These are phyloP conservation scores for Callionymus lyra DNA, from an alignment of 2,113 vertebrate species.

Conservation along the genomic window DNA sequence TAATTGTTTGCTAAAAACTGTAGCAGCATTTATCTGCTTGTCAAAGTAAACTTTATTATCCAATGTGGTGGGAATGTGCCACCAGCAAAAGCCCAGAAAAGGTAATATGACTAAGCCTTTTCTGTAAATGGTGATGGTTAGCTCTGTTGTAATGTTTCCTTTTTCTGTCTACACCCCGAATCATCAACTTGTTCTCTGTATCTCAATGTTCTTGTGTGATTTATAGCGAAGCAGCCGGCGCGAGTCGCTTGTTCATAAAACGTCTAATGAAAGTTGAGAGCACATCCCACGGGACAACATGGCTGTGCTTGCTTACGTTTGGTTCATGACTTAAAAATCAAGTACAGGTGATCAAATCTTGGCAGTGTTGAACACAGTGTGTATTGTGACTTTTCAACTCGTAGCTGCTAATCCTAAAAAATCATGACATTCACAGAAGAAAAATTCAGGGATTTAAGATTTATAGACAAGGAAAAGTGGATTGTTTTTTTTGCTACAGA, in stretches of 20 bases:
- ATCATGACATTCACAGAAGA: conserved; percentile 44
- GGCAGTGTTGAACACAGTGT: conserved; percentile 99
- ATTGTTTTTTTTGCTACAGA: conserved; percentile 44
- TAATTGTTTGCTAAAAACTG: background rate
- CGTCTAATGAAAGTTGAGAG: conserved; percentile 99
- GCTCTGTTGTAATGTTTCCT: conserved; percentile 92
- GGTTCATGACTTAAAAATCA: conserved; percentile 99
- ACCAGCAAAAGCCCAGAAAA: conserved; percentile 48
- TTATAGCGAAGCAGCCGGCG: conserved; percentile 99
- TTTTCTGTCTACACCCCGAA: conserved; percentile 91
- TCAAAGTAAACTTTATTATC: conserved; percentile 9
- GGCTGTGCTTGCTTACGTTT: conserved; percentile 99
- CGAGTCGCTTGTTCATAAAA: conserved; percentile 99
- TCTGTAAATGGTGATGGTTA: conserved; percentile 78
- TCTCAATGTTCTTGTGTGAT: conserved; percentile 99
- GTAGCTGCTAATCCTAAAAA: conserved; percentile 76
- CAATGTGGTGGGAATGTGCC: conserved; percentile 36
- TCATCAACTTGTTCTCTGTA: conserved; percentile 99
- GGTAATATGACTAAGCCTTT: conserved; percentile 42
- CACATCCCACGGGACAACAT: conserved; percentile 97
- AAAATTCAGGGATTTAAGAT: conserved; percentile 57
- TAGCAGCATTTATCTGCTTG: too few species aligned
- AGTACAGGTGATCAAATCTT: conserved; percentile 99
- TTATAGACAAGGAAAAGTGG: conserved; percentile 63
- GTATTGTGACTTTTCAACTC: conserved; percentile 63